These are phyloP conservation scores for Dicyrtoma fusca DNA, from an alignment of 2,888 invertebrate species.

Conservation along the genomic window DNA sequence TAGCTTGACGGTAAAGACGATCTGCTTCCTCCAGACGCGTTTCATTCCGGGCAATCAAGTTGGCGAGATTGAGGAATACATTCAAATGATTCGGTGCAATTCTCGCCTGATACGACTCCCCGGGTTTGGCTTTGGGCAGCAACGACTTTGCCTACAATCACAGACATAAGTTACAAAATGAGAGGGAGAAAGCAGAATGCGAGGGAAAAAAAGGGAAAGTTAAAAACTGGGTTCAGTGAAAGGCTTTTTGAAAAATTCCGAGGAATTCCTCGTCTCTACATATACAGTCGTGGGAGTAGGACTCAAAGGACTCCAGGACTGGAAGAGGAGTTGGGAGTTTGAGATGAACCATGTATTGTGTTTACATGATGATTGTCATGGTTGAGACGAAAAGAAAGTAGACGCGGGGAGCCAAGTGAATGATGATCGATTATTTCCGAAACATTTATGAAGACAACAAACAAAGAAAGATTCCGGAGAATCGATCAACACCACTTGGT, in stretches of 20 bases:
- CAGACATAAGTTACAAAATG: conserved; percentile 2
- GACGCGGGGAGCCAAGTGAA: conserved; percentile 9
- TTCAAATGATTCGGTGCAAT: conserved; percentile 95
- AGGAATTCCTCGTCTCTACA: neutral
- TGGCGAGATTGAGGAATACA: conserved; percentile 92
- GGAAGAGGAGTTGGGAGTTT: neutral
- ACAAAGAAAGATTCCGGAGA: conserved; percentile 27
- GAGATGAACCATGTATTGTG: conserved; percentile 9
- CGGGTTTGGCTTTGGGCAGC: conserved; percentile 87
- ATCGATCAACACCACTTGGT: conserved; percentile 40
- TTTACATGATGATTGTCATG: conserved; percentile 5
- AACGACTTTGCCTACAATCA: conserved; percentile 70
- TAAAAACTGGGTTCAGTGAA: too few species aligned
- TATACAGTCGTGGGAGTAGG: neutral
- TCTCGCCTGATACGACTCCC: conserved; percentile 91
- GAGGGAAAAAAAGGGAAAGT: too few species aligned
- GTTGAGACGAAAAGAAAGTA: conserved; percentile 13
- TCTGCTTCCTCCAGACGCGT: conserved; percentile 93
- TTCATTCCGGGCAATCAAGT: conserved; percentile 89
- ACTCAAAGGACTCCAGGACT: neutral
- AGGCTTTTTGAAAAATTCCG: neutral
- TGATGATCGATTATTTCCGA: conserved; percentile 41
- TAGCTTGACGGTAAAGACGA: conserved; percentile 89
- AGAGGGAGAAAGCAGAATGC: neutral
- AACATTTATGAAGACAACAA: conserved; percentile 36